Percentiles rank a stretch among this genome's conserved stretches.
Evolutionary conservation across 2,113 vertebrate species (phyloP).

Genomic region (Gnathochromis pfefferi): DNA sequence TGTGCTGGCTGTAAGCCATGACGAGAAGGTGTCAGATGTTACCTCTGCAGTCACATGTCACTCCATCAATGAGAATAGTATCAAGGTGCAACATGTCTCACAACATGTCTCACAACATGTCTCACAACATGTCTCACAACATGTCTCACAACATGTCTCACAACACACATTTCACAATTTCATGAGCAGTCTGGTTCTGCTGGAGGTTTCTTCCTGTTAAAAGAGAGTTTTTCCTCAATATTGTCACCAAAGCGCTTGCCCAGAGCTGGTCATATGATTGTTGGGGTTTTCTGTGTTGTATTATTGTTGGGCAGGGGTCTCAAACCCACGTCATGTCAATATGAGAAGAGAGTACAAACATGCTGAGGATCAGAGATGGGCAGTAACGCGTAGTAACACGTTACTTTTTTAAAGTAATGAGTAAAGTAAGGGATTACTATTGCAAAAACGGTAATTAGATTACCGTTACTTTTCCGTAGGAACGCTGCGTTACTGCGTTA

Average conservation of each 20-base stretch:
- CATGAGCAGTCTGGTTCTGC: background rate
- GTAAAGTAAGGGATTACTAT: too few relatives aligned
- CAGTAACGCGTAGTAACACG: too few relatives aligned
- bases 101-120: background rate
- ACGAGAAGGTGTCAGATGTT: constrained; percentile 75
- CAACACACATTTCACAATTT: background rate
- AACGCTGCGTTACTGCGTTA: too few relatives aligned
- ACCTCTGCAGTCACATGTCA: constrained; percentile 78
- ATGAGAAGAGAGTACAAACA: background rate
- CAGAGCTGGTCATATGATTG: background rate
- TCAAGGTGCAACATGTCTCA: constrained; percentile 76
- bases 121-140: background rate
- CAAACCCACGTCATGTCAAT: background rate
- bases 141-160: background rate
- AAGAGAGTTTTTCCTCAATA: background rate
- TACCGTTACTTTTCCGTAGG: too few relatives aligned
- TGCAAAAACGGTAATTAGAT: too few relatives aligned
- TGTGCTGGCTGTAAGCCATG: constrained; percentile 78
- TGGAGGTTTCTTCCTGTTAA: background rate
- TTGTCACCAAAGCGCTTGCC: background rate
- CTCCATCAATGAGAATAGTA: constrained; percentile 79
- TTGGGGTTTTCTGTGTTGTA: background rate
- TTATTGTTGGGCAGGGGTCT: background rate
- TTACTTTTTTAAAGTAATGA: too few relatives aligned
- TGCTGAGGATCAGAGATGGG: too few relatives aligned